phyloP scores from a whole-genome alignment of 2,113 vertebrate species.

The Rhineura floridana region DNA sequence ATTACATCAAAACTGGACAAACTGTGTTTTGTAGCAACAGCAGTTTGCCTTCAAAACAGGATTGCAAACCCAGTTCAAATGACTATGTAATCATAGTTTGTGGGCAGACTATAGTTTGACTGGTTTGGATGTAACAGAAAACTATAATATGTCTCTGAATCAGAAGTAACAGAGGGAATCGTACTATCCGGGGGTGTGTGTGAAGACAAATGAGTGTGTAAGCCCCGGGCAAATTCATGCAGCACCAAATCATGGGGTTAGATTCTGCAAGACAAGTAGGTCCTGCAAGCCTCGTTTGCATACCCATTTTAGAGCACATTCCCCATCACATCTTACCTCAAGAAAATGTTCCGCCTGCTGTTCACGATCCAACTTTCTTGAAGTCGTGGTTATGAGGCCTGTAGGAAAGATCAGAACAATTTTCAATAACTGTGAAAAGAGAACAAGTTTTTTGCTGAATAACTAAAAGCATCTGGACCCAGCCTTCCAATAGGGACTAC shows the following conservation, averaged over 20 bases:
- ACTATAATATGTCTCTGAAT: not conserved
- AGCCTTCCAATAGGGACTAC: conserved; percentile 46
- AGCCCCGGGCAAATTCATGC: not conserved
- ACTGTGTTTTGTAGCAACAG: not conserved
- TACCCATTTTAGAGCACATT: not conserved
- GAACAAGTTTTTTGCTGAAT: not conserved
- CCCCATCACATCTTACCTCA: conserved; percentile 81
- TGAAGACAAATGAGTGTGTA: not conserved
- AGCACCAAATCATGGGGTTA: not conserved
- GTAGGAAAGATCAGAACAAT: conserved; percentile 65
- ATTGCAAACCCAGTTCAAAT: not conserved
- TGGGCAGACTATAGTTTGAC: not conserved
- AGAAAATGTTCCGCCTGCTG: conserved; percentile 94
- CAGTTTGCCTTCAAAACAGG: not conserved
- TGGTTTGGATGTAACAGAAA: not conserved
- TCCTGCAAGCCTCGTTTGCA: not conserved
- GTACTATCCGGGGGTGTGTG: not conserved
- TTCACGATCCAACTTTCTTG: conserved; percentile 93
- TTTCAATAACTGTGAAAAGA: conserved; percentile 53
- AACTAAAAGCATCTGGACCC: conserved; percentile 60
- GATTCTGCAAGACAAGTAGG: not conserved
- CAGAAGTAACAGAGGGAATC: not conserved
- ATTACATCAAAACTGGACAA: not conserved
- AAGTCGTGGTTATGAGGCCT: conserved; percentile 95
- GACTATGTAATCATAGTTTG: not conserved